These are phyloP conservation scores for Philereme transversata DNA, from an alignment of 2,888 invertebrate genomes.

Conservation along the genomic window DNA sequence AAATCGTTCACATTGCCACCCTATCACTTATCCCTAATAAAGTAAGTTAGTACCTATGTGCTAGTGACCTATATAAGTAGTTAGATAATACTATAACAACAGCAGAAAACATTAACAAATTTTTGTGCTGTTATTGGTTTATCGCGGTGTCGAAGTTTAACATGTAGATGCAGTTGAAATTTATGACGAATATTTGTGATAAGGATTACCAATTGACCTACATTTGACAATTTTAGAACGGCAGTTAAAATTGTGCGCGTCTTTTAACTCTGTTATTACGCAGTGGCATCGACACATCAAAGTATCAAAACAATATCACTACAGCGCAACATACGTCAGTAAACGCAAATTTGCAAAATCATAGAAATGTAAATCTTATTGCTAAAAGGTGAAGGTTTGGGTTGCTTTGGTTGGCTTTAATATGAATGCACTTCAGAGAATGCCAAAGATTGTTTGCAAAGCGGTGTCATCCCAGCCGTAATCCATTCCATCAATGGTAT, in stretches of 20 bases:
- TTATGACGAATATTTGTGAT: conserved; percentile 26
- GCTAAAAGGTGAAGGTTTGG: conserved; percentile 27
- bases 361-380: conserved; percentile 11
- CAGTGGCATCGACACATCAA: conserved; percentile 53
- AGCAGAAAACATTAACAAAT: background rate
- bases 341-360: background rate
- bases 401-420: conserved; percentile 26
- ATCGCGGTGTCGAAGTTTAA: conserved; percentile 22
- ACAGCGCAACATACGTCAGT: conserved; percentile 11
- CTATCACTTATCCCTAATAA: background rate
- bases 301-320: conserved; percentile 44
- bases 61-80: too few relatives aligned
- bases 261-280: conserved; percentile 47
- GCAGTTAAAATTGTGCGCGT: conserved; percentile 28
- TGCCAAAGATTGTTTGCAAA: conserved; percentile 47
- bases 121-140: conserved; percentile 10
- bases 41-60: background rate
- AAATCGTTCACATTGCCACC: conserved; percentile 1
- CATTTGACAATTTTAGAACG: conserved; percentile 31
- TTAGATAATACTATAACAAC: too few relatives aligned
- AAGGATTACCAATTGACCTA: conserved; percentile 35
- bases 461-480: conserved; percentile 45
- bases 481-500: conserved; percentile 43
- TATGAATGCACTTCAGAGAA: conserved; percentile 46
- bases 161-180: conserved; percentile 26